Percentiles rank a stretch among this genome's conserved stretches.
Conservation (phyloP, 2,797 vertebrate genomes). For the Phoebastria nigripes region DNA sequence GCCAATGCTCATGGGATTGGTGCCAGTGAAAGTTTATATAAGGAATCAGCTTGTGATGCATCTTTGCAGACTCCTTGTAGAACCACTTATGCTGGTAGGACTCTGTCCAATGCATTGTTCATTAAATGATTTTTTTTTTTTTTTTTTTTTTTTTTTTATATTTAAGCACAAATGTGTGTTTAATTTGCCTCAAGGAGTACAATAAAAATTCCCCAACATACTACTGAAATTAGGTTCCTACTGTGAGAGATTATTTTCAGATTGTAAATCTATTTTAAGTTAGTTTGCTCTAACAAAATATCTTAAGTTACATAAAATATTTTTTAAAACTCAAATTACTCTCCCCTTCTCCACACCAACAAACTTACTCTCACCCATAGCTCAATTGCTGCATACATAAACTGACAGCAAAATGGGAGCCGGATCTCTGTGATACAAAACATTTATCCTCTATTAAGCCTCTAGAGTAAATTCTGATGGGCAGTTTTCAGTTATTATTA, state of each 20-base stretch:
- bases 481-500: background rate
- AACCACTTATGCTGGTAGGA: background rate
- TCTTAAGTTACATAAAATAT: background rate
- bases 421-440: background rate
- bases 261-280: background rate
- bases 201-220: background rate
- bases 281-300: background rate
- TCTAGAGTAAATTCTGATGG: background rate
- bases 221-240: background rate
- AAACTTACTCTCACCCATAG: background rate
- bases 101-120: background rate
- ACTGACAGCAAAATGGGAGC: background rate
- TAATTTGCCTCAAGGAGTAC: background rate
- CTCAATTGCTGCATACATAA: background rate
- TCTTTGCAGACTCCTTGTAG: background rate
- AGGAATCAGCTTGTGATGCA: background rate
- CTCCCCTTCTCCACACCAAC: background rate
- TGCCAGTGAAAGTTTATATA: background rate
- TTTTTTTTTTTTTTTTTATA: accelerated
- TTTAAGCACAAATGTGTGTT: background rate
- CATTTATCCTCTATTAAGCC: background rate
- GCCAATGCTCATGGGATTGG: background rate
- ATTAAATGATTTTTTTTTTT: background rate
- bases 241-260: background rate
- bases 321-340: background rate